A percentile compares a stretch with the other conserved stretches of the same genome.
phyloP scores from a whole-genome alignment of 2,113 vertebrate genomes.

The Sinocyclocheilus anshuiensis region DNA sequence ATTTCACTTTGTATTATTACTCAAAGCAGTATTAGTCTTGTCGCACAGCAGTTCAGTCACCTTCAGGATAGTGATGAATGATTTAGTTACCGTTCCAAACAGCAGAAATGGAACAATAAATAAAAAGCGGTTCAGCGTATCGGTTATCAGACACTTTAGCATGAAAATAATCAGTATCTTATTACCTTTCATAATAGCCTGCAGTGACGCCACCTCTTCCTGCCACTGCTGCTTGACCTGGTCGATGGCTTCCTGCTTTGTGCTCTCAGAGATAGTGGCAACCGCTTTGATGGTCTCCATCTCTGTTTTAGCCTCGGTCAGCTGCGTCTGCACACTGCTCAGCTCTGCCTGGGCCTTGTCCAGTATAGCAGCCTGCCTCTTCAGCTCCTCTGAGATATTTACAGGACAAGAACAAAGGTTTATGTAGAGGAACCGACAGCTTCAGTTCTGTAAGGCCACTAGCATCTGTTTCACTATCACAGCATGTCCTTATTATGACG shows the following conservation, averaged over 20 bases:
- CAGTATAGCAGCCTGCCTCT: constrained; percentile 84
- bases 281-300: constrained; percentile 96
- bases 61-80: background rate
- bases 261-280: constrained; percentile 94
- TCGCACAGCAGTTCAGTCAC: background rate
- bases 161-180: background rate
- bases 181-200: constrained; percentile 98
- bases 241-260: constrained; percentile 97
- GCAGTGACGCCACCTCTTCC: constrained; percentile 94
- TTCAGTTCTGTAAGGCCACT: background rate
- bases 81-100: background rate
- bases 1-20: background rate
- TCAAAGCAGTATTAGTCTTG: background rate
- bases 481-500: background rate
- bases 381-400: constrained; percentile 85
- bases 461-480: background rate
- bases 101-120: background rate
- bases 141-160: background rate
- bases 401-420: background rate
- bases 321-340: constrained; percentile 79
- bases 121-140: background rate
- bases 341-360: constrained; percentile 86
- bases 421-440: background rate
- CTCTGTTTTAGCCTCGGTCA: constrained; percentile 84
- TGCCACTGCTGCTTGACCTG: constrained; percentile 96